Percentiles rank a stretch among this genome's conserved stretches.
phyloP scores from a whole-genome alignment of 2,113 vertebrate genomes.

The Gadus macrocephalus region DNA sequence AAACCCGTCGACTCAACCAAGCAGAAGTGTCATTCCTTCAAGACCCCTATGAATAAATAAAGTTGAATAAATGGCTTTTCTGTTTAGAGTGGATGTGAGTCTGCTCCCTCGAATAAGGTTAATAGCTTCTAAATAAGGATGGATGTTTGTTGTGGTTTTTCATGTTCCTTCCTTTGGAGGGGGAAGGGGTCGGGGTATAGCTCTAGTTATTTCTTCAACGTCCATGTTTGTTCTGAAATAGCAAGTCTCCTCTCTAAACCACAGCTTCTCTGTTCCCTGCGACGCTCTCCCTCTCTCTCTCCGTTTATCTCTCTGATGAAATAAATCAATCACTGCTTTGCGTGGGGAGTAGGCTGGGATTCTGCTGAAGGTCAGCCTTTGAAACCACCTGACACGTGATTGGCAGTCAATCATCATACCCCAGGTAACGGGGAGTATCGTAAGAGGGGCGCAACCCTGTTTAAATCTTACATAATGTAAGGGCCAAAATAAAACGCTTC shows the following conservation, averaged over 20 bases:
- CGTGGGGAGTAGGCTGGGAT: not conserved
- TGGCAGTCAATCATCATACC: conserved; percentile 19
- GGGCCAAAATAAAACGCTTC: no score
- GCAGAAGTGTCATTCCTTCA: no score
- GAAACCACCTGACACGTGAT: conserved; percentile 23
- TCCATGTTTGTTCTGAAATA: not conserved
- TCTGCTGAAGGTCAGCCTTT: conserved; percentile 27
- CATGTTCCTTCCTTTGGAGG: not conserved
- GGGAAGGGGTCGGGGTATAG: not conserved
- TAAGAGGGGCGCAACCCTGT: no score
- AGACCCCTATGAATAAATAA: conserved; percentile 46
- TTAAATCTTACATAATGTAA: no score
- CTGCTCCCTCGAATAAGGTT: conserved; percentile 36
- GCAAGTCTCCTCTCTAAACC: no score
- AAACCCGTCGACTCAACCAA: no score
- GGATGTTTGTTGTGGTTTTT: conserved; percentile 22
- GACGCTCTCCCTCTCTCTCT: not conserved
- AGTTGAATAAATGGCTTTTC: conserved; percentile 29
- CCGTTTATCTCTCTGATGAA: not conserved
- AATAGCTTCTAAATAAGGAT: conserved; percentile 46
- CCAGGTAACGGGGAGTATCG: no score
- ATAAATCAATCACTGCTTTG: not conserved
- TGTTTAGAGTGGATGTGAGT: conserved; percentile 21
- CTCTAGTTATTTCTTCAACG: not conserved
- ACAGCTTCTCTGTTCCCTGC: no score